Base-by-base conservation (phyloP, 2,888 invertebrate genomes). In the Himalopsyche tibetana region DNA sequence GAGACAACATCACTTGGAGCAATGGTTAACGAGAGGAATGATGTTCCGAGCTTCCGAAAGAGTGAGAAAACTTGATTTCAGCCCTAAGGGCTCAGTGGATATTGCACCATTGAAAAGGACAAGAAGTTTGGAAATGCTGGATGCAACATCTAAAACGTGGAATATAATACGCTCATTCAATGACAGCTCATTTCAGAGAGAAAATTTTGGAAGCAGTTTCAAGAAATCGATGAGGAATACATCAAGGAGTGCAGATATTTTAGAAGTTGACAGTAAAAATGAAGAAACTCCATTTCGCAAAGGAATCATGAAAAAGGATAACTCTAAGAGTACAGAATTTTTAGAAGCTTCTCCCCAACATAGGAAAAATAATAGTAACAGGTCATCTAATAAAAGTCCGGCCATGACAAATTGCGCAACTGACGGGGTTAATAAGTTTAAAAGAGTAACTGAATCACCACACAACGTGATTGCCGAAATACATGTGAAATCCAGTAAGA, bases 51-150 rank as follows among this genome's bases (percentile, higher is more conserved):
- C 95, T 82, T 92, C 94, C 17, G 93, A 94, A 90, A 90, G 93
- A 90, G 91, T 92, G 8, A 92, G 91, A 86, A 92, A 91, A 89
- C 90, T 94, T 40, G 92, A 93, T 85, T 92, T 92, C 69, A 93
- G 93, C 89, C 93, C 93, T 15, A 93, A 93, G 89, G 93, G 94
- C 8, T 93, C 93, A 9, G 90, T 93, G 63, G 93, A 94, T 85
- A 93, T 94, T 86, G 93, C 94, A 55, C 94, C 94, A 0, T 90
- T 96, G 55, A 94, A 95, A 79, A 92, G 96, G 82, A 95, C 96
- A 0, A 94, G 95, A 89, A 96, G 96, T 89, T 91, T 96, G 89
- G 96, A 97, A 90, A 90, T 96, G 87, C 90, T 96, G 55, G 95
- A 95, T 89, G 92, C 91, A 55, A 91, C 92, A 80, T 91, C 91